Evolutionary conservation across 2,888 invertebrate genomes (phyloP), one percentile per base, ranked within the genome.

Genomic region (Pyrrhia umbra): DNA sequence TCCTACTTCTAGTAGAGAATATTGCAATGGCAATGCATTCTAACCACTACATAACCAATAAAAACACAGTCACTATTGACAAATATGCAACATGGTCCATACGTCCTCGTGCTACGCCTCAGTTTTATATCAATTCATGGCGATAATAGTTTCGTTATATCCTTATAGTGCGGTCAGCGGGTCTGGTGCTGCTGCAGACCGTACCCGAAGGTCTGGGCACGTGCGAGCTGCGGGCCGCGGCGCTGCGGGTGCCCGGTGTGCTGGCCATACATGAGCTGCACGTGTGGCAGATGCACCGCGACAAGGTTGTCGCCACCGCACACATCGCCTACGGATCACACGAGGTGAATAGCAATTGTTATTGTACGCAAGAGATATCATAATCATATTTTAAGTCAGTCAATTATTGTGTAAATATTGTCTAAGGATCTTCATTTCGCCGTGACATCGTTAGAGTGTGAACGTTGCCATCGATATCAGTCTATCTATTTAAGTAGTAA

Each of bases 141-240:
- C 3, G 6, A 23, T 23, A 15, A 37, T 34, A 20, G 13, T 30
- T n/a, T n/a, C n/a, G 27, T 43, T 39, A 6, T 37, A 6, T 37
- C 18, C 18, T 9, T 30, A 40, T 92, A 98, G 98, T 98, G 96
- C 97, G 97, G 78, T 97, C 98, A 88, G 98, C 98, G 10, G 97
- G 98, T 4, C 91, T 98, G 58, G 98, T 99, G 82, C 95, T 99
- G 0, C 95, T 99, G 18, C 98, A 99, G 92, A 99, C 98, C 0
- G 98, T 99, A 63, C 99, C 99, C 0, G 97, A 97, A 79, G 97
- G 98, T 13, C 97, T 99, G 71, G 97, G 98, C 83, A 97, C 95
- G n/a, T 92, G 93, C 70, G 91, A 88, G 1, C 79, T 95, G 65
- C 90, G 90, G 16, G 86, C 90, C 4, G 95, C 94, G 0, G 94